These are phyloP conservation scores for Bombyx mandarina DNA, from an alignment of 1,140 invertebrate genomes.

Conservation along the genomic window DNA sequence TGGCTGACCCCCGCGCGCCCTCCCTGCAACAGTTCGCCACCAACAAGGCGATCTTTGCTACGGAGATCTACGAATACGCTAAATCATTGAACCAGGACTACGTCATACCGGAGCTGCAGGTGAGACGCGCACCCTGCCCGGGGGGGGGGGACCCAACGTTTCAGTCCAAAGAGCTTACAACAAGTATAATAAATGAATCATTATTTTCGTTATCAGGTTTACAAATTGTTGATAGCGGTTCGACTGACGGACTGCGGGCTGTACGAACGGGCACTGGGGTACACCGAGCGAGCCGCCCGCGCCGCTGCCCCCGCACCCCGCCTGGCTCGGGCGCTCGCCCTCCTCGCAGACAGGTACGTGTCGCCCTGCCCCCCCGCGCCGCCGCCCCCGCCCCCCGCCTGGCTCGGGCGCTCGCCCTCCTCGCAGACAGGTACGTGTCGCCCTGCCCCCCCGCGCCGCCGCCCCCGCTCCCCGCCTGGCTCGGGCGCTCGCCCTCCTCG, in stretches of 20 bases:
- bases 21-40: conserved; percentile 75
- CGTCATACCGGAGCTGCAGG: conserved; percentile 80
- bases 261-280: conserved; percentile 83
- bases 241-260: conserved; percentile 85
- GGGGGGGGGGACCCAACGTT: background rate
- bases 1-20: conserved; percentile 76
- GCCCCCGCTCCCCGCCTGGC: conserved; percentile 54
- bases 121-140: conserved; percentile 33
- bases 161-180: no score
- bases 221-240: conserved; percentile 81
- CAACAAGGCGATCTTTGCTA: conserved; percentile 91
- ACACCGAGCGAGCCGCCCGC: conserved; percentile 84
- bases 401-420: conserved; percentile 73
- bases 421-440: conserved; percentile 71
- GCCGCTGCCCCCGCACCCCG: conserved; percentile 75
- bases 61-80: conserved; percentile 96
- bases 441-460: conserved; percentile 9
- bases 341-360: conserved; percentile 72
- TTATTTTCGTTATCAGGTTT: conserved; percentile 66
- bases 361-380: conserved; percentile 9
- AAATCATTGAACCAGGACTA: conserved; percentile 81
- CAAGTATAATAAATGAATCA: background rate
- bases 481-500: conserved; percentile 76
- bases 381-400: conserved; percentile 46
- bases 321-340: conserved; percentile 76